Evolutionary conservation across 2,888 invertebrate species (phyloP), one percentile per base, ranked within the genome.

Genomic region (Oegoconia quadripuncta): DNA sequence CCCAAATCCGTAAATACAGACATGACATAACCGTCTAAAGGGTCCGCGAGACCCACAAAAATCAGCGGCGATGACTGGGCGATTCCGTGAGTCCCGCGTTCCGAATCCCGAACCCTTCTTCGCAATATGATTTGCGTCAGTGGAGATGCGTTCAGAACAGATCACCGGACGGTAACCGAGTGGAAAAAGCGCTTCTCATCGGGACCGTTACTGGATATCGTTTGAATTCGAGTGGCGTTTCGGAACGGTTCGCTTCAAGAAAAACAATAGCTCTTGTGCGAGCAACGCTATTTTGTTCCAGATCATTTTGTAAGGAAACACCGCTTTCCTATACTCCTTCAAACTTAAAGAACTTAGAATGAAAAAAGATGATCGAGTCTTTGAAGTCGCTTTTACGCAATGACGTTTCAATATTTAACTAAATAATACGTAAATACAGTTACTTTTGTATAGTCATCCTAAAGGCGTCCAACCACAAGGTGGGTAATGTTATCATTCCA

Each of bases 41-140:
- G 59, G 56, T 51, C 46, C 39, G 44, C 53, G 62, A 59, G 30
- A 29, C 51, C 59, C 61, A 63, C 68, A 78, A 82, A 81, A 83
- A 82, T 81, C 79, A 77, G 67, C 57, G 60, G 58, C 70, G 67
- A 81, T 86, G 86, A 86, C 82, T 83, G 59, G 76, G 56, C 66
- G 63, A 64, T 74, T 77, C 55, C 55, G 55, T 57, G 52, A 50
- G 55, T 56, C 60, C 67, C 68, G 63, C 69, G 74, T 73, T 73
- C 67, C 64, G 71, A 74, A 77, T 74, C 67, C 66, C 72, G 71
- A 83, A 84, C 84, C 86, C 84, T 86, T 86, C 79, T 72, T 72
- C 74, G 78, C 83, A 83, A 86, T 86, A 84, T 87, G 86, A 87
- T 86, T 86, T 86, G 87, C 87, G 86, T 84, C 84, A 81, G 76